phyloP scores from a whole-genome alignment of 2,113 vertebrate species.

The Osmerus eperlanus region DNA sequence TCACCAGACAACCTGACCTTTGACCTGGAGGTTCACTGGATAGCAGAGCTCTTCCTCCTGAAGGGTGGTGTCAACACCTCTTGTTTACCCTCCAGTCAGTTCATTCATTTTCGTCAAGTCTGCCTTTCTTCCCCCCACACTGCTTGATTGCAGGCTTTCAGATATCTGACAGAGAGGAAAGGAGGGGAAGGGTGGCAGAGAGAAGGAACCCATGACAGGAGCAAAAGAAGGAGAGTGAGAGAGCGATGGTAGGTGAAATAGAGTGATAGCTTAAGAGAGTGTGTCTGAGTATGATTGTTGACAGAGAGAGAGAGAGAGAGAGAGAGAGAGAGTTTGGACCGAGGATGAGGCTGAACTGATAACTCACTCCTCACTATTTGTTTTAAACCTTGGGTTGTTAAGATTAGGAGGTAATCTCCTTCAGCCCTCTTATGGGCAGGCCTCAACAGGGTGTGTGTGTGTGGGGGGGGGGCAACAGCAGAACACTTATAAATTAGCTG shows the following conservation, averaged over 20 bases:
- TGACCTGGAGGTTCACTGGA: constrained; percentile 39
- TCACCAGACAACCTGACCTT: constrained; percentile 45
- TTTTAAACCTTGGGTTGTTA: constrained; percentile 9
- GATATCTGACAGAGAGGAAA: constrained; percentile 13
- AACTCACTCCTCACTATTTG: constrained; percentile 7
- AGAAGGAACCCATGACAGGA: neutral
- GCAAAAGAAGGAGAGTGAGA: neutral
- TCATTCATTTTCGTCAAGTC: constrained; percentile 41
- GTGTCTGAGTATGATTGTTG: constrained; percentile 3
- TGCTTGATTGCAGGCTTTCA: neutral
- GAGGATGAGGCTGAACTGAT: neutral
- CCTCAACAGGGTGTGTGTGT: neutral
- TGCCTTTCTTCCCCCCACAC: constrained; percentile 21
- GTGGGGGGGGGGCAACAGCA: neutral
- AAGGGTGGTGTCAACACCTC: constrained; percentile 38
- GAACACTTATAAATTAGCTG: constrained; percentile 12
- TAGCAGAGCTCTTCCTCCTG: constrained; percentile 48
- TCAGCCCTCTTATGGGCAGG: neutral
- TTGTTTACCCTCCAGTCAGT: constrained; percentile 53
- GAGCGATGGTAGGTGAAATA: neutral
- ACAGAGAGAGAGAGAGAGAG: neutral
- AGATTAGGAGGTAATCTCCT: constrained; percentile 4
- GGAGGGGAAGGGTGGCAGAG: neutral
- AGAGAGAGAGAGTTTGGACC: neutral
- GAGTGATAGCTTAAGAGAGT: neutral